Conservation (phyloP, 30 jellyfish, hydroid and myxozoan genomes). For the Rhopilema esculentum region DNA sequence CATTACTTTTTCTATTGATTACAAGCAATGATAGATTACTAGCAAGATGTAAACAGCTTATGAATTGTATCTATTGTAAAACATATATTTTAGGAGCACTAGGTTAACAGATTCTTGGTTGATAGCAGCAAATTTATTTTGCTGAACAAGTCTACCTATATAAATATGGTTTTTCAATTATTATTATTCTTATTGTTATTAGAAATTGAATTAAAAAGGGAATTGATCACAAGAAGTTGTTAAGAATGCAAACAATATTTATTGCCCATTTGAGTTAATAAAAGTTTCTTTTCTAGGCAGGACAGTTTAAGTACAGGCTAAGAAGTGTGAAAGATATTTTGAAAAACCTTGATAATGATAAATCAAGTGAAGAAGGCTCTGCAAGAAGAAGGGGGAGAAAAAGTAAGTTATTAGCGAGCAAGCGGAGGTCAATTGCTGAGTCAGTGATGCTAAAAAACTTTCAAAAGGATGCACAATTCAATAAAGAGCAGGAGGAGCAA, state of each 20-base stretch:
- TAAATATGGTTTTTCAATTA: no score
- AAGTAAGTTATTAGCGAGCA: constrained; percentile 11
- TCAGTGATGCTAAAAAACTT: constrained; percentile 27
- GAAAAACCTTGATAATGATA: constrained; percentile 20
- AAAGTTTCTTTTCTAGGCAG: constrained; percentile 16
- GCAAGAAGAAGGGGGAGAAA: constrained; percentile 22
- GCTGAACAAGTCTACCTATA: no score
- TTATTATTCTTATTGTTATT: no score
- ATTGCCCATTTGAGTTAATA: background rate
- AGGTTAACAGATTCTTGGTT: background rate
- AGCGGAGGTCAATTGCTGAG: constrained; percentile 39
- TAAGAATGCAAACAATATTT: no score
- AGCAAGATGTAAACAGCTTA: no score
- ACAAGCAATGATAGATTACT: no score
- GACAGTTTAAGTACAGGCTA: constrained; percentile 30
- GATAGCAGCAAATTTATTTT: background rate
- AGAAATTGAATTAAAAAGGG: no score
- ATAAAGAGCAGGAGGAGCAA: background rate
- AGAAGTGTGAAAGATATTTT: constrained; percentile 49
- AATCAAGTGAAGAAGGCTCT: background rate
- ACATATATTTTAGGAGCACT: no score
- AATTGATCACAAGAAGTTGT: no score
- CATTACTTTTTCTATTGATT: no score
- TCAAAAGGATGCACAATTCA: background rate
- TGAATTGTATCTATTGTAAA: no score